These are phyloP conservation scores for Encarsia formosa DNA, from an alignment of 2,888 invertebrate genomes.

Conservation along the genomic window DNA sequence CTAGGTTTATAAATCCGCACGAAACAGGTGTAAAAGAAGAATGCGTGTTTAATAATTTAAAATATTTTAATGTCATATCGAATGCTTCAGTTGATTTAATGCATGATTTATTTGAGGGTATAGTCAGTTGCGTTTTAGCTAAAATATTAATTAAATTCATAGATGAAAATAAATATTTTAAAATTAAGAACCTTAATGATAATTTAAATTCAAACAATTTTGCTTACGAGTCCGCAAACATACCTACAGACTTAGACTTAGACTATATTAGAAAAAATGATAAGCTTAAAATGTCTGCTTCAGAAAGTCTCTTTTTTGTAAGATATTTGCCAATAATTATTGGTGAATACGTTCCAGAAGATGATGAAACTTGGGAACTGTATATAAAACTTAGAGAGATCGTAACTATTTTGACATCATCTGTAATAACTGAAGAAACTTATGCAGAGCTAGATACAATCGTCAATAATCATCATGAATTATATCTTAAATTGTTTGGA, in stretches of 20 bases:
- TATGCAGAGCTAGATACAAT: neutral
- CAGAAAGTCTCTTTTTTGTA: neutral
- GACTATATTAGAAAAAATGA: neutral
- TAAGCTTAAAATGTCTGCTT: neutral
- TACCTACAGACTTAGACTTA: neutral
- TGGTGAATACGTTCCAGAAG: neutral
- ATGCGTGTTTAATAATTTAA: neutral
- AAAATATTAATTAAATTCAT: neutral
- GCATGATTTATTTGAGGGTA: constrained; percentile 1
- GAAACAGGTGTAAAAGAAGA: neutral
- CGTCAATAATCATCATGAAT: neutral
- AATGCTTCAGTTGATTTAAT: neutral
- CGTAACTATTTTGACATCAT: neutral
- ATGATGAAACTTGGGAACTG: neutral
- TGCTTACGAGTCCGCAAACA: neutral
- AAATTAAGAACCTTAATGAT: neutral
- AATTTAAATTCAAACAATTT: neutral
- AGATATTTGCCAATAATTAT: neutral
- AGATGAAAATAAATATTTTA: neutral
- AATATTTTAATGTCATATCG: neutral
- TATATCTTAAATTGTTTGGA: neutral
- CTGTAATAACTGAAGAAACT: neutral
- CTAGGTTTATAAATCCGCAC: neutral
- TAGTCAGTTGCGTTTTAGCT: neutral
- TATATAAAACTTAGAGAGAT: neutral